These are phyloP conservation scores for Spodoptera picta DNA, from an alignment of 2,888 invertebrate species.

Conservation along the genomic window DNA sequence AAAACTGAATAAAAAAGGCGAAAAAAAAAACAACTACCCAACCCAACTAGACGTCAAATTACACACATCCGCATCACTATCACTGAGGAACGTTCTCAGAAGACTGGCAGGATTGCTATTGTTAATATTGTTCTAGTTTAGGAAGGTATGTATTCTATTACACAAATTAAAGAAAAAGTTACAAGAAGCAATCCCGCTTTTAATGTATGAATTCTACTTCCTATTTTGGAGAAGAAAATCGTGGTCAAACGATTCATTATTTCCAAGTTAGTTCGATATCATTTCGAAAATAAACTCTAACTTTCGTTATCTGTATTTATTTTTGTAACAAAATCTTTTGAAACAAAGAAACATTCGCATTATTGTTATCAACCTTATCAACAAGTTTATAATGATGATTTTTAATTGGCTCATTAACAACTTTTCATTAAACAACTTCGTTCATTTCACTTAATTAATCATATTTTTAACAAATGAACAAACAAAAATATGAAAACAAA, in stretches of 20 bases:
- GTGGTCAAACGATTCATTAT: not conserved
- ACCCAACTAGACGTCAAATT: too few species aligned
- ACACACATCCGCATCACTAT: too few species aligned
- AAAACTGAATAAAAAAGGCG: too few species aligned
- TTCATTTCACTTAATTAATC: constrained; percentile 24
- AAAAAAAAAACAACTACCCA: too few species aligned
- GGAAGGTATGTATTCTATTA: too few species aligned
- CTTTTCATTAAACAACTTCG: constrained; percentile 16
- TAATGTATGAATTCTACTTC: too few species aligned
- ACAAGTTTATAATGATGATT: constrained; percentile 27
- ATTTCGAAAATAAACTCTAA: constrained; percentile 1
- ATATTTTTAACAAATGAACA: constrained; percentile 21
- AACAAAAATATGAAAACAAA: constrained; percentile 4
- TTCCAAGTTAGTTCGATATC: not conserved
- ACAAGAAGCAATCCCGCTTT: too few species aligned
- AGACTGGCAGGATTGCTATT: too few species aligned
- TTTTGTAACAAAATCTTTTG: constrained; percentile 1
- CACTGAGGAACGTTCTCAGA: too few species aligned
- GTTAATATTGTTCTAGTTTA: too few species aligned
- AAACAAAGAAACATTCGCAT: constrained; percentile 16
- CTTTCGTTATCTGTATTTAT: constrained; percentile 4
- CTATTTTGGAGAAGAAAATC: too few species aligned
- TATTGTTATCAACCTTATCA: constrained; percentile 18
- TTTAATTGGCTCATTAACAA: constrained; percentile 36
- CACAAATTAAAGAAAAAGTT: too few species aligned